Base-by-base conservation (phyloP, 2,888 invertebrate species). In the Sylvicola fuscatus region DNA sequence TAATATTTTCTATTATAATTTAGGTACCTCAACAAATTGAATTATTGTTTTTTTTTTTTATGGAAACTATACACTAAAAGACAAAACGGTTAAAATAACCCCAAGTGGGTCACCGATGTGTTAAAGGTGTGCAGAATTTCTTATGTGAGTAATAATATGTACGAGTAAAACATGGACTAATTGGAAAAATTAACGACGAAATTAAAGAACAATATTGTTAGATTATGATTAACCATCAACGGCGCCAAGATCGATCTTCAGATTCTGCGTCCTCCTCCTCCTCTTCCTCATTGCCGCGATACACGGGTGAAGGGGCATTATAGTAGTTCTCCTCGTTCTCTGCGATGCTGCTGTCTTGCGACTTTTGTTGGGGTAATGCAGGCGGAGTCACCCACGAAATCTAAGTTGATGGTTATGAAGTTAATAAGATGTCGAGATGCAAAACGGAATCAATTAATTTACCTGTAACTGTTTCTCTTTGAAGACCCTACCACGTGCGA, bases 171-270 rank as follows among this genome's bases (percentile, higher is more conserved):
- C 8, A 21, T 21, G 21, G 21, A 6, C 21, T 21, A 21, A 21
- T 21, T 8, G 21, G 21, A 8, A 4, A 21, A 21, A 21, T 21
- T 8, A 21, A 21, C 21, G 21, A 21, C 4, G 21, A 33, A 33
- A 33, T 33, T 33, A 33, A 33, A 33, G 26, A 21, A 33, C 14
- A 12, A 21, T 26, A 26, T 27, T 26, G 27, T 33, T 33, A 33
- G 33, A 21, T 6, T 21, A 6, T 21, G 21, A 34, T 41, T 40
- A 36, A 33, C 39, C 47, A 66, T 69, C 78, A 86, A 79, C 87
- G 86, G 43, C 89, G 66, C 90, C 90, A 90, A 16, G 86, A 83
- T 43, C 89, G 68, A 46, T 82, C 78, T 54, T 81, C 81, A 30
- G 80, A 78, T 41, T 75, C 76, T 33, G 76, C 79, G 11, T 84